Evolutionary conservation across 2,888 invertebrate genomes (phyloP), one percentile per base, ranked within the genome.

Genomic region (Chesias legatella): DNA sequence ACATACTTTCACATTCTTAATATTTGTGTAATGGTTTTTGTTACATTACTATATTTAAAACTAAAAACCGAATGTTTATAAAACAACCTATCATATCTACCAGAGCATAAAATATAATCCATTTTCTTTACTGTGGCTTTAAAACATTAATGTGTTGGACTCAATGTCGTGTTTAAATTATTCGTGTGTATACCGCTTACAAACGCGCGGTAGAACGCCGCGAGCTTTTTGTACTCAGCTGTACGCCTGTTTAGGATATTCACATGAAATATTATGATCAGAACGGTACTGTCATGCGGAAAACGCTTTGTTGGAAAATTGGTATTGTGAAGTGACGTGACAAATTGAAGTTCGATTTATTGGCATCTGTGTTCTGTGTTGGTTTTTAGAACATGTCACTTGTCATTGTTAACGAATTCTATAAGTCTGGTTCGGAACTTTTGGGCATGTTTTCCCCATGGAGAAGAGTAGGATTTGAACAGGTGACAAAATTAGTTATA

Each of bases 211-310:
- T 49, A 42, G 47, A 39, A 50, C 42, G 36, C 29, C 9, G 31
- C 22, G 9, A 30, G 42, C 43, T 44, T 48, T 49, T 50, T 50
- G 42, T 46, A 10, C 40, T 41, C 42, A 42, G 57, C 48, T 58
- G 58, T 62, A 51, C 41, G 48, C 48, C 44, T 46, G 43, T 50
- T 43, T 48, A 52, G 51, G 47, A 49, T 44, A 50, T 56, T 52
- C 53, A 49, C 51, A 57, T 63, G 63, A 67, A 63, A 63, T 67
- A 65, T 67, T 59, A 51, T 47, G 48, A 48, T 39, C 48, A 42
- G 42, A 35, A 27, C 32, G 35, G 49, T 47, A 49, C 44, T 27
- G 49, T 51, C 47, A 43, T 33, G 46, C 47, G 40, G 49, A 54
- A 49, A 54, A 43, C 35, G 49, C 47, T 54, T 51, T 53, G 44